Evolutionary conservation across 2,113 vertebrate genomes (phyloP).

Genomic region (Delphinus delphis): DNA sequence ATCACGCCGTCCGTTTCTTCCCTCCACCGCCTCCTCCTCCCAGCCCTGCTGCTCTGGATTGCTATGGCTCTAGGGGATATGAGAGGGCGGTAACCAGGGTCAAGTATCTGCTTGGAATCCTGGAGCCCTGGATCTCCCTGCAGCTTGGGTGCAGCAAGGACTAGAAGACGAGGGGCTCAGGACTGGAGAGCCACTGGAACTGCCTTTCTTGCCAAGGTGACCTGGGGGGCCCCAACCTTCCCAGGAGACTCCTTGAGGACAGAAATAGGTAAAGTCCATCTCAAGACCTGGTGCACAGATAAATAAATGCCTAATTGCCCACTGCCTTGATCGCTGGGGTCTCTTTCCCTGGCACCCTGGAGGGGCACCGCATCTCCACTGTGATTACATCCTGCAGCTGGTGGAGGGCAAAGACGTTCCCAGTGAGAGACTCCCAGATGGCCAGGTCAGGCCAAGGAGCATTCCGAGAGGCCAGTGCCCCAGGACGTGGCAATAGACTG

Average conservation of each 20-base stretch:
- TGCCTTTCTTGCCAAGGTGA: background rate
- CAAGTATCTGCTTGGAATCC: conserved; percentile 44
- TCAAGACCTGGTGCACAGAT: conserved; percentile 35
- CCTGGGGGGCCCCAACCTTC: background rate
- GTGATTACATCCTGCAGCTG: conserved; percentile 61
- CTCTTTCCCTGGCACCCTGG: background rate
- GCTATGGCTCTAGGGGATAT: conserved; percentile 33
- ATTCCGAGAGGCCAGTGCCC: background rate
- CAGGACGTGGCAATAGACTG: background rate
- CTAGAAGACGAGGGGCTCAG: background rate
- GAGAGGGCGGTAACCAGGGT: conserved; percentile 56
- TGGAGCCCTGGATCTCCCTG: conserved; percentile 60
- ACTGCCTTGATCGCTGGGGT: conserved; percentile 32
- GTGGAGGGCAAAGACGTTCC: background rate
- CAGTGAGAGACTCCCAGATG: background rate
- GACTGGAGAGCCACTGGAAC: background rate
- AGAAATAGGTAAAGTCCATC: conserved; percentile 24
- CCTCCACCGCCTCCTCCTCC: background rate
- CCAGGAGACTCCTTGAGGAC: conserved; percentile 5
- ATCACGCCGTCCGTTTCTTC: background rate
- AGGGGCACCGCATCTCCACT: background rate
- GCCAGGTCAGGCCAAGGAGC: background rate
- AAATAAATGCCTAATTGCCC: conserved; percentile 11
- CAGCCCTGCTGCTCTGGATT: background rate
- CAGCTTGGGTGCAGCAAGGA: background rate